Percentiles rank a stretch among this genome's conserved stretches.
These are phyloP conservation scores for Clarias laeviceps DNA, from an alignment of 2,797 vertebrate genomes.

Conservation along the genomic window DNA sequence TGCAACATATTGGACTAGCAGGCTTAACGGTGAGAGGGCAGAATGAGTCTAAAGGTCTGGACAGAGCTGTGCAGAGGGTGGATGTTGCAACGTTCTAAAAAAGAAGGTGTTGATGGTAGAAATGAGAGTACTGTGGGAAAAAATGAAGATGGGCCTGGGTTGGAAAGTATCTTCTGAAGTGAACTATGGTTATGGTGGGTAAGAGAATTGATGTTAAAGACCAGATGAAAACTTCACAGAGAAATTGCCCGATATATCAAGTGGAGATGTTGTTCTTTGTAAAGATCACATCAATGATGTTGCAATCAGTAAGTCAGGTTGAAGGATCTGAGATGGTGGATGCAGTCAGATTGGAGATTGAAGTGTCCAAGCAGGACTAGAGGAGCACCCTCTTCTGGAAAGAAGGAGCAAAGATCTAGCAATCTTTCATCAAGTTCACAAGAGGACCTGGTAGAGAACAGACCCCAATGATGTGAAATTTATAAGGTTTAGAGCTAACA, in stretches of 20 bases:
- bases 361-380: constrained; percentile 3
- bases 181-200: neutral
- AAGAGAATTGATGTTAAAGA: neutral
- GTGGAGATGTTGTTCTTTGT: neutral
- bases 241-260: neutral
- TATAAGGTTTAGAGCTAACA: neutral
- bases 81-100: neutral
- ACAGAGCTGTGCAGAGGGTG: neutral
- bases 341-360: neutral
- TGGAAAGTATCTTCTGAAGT: neutral
- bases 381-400: neutral
- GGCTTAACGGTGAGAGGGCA: constrained; percentile 4
- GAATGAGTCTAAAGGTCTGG: neutral
- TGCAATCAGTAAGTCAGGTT: neutral
- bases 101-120: neutral
- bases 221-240: neutral
- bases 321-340: constrained; percentile 1
- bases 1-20: neutral
- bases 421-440: neutral
- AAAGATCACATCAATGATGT: constrained; percentile 1
- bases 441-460: neutral
- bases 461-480: neutral
- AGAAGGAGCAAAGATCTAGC: neutral
- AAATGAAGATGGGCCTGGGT: neutral
- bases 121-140: neutral